Evolutionary conservation across 2,888 invertebrate species (phyloP).

Genomic region (Trichopoda pennipes): DNA sequence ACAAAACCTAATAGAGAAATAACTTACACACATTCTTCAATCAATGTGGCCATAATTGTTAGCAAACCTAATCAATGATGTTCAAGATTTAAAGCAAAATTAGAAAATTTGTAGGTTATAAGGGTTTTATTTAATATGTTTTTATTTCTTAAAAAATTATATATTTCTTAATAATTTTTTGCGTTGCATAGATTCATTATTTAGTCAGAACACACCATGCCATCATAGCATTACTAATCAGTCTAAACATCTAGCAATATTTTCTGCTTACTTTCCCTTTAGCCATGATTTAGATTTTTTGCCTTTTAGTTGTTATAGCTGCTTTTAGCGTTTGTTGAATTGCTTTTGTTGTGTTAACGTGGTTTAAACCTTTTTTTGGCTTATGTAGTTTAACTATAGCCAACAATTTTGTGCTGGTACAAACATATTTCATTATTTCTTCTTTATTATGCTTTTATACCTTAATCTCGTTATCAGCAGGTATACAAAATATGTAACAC

Average conservation of each 20-base stretch:
- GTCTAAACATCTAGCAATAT: slow-evolving; percentile 21
- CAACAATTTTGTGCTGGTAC: slow-evolving; percentile 33
- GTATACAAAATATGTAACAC: slow-evolving; percentile 45
- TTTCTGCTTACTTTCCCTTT: slow-evolving; percentile 20
- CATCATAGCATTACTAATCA: slow-evolving; percentile 13
- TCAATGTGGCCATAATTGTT: slow-evolving; percentile 53
- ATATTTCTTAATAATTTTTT: background rate
- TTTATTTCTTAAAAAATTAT: background rate
- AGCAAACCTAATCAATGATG: slow-evolving; percentile 24
- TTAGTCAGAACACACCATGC: background rate
- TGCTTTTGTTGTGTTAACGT: slow-evolving; percentile 48
- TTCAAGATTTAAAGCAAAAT: background rate
- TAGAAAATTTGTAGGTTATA: background rate
- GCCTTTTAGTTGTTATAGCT: slow-evolving; percentile 9
- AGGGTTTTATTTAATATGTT: background rate
- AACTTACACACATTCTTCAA: background rate
- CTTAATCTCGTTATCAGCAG: slow-evolving; percentile 54
- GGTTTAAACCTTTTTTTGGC: slow-evolving; percentile 45
- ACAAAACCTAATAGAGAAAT: background rate
- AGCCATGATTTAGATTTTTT: slow-evolving; percentile 41
- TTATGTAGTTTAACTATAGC: slow-evolving; percentile 1
- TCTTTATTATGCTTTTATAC: slow-evolving; percentile 37
- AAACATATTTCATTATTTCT: slow-evolving; percentile 21
- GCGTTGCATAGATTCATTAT: slow-evolving; percentile 8
- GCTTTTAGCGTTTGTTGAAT: slow-evolving; percentile 16